Evolutionary conservation across 2,113 vertebrate species (phyloP).

Genomic region (Phaethon lepturus): DNA sequence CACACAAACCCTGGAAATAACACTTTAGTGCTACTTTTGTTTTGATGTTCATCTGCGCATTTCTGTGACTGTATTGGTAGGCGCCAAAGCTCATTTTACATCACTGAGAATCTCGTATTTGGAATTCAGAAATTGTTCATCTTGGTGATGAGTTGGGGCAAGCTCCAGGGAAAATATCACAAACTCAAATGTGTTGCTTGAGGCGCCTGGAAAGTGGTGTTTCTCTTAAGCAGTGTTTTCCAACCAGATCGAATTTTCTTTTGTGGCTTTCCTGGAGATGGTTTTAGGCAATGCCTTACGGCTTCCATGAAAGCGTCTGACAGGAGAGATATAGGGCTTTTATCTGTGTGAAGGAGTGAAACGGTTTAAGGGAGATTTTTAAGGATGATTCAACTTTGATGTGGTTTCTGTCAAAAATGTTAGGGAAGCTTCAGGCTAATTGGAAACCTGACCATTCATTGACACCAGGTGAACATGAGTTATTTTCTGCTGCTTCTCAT

Average conservation of each 20-base stretch:
- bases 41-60: not conserved
- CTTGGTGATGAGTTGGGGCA: not conserved
- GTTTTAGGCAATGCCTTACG: conserved; percentile 13
- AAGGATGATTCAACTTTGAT: not conserved
- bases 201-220: not conserved
- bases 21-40: not conserved
- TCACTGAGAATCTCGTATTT: not conserved
- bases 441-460: not conserved
- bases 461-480: not conserved
- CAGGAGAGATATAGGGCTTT: not conserved
- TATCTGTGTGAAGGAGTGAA: not conserved
- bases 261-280: not conserved
- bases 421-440: not conserved
- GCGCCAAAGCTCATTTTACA: not conserved
- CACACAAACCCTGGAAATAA: not conserved
- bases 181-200: not conserved
- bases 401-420: not conserved
- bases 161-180: not conserved
- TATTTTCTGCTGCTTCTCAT: not conserved
- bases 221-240: conserved; percentile 33
- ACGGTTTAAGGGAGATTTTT: not conserved
- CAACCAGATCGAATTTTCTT: not conserved
- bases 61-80: not conserved
- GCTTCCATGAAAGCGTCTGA: not conserved
- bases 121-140: conserved; percentile 51